Evolutionary conservation across 2,888 invertebrate species (phyloP), one percentile per base, ranked within the genome.

Genomic region (Erebia aethiops): DNA sequence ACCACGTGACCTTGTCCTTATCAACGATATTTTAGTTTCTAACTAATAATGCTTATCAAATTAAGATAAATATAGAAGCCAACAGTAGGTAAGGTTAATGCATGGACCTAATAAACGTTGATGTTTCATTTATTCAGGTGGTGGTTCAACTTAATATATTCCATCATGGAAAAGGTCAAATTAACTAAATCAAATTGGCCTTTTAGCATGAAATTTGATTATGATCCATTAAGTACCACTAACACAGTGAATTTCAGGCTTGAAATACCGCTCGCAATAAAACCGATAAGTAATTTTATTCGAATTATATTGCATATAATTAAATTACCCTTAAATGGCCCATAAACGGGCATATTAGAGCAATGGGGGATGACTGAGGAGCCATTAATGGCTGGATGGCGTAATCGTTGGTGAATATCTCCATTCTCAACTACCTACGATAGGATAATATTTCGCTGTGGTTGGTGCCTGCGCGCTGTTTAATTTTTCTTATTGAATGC

Each of bases 281-380:
- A 63, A 51, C 26, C 61, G 41, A 62, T 26, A 16, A 51, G 16
- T 58, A 57, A 58, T 58, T 56, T 66, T 56, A 60, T 41, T 58
- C n/a, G 54, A 52, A 54, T 43, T 41, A 18, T 35, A 61, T 61
- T 68, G 68, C 54, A 41, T 14, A 52, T 41, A 61, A 60, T 69
- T 18, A 54, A 54, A 54, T 54, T 54, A 18, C 54, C 62, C 62
- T 46, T 62, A 62, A 69, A 65, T 46, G 49, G 61, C 49, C 57
- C 35, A 66, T 71, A 69, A 71, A 66, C 58, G 13, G 61, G 46
- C 43, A 49, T 18, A 71, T 69, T 66, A 65, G 61, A 35, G 56
- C 65, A 61, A 52, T 61, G 62, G 51, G n/a, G 16, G 69, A 61
- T 61, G 61, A 54, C 60, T 54, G 43, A 68, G 61, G 61, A 43